Evolutionary conservation across 2,113 vertebrate genomes (phyloP).

Genomic region (Datnioides undecimradiatus): DNA sequence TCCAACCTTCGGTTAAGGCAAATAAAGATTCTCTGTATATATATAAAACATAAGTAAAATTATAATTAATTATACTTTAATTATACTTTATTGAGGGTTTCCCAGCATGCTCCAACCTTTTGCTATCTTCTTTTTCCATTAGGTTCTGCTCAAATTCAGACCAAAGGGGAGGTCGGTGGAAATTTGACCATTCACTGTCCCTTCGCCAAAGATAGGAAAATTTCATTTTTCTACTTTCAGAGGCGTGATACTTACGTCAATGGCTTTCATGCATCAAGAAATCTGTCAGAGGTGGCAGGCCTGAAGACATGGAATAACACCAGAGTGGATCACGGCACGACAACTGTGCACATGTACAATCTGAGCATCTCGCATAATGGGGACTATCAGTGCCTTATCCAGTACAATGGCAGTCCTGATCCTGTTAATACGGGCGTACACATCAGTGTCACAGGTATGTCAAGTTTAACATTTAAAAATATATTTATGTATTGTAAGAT

Average conservation of each 20-base stretch:
- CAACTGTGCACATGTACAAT: constrained; percentile 6
- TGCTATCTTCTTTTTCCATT: constrained; percentile 28
- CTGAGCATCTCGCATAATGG: constrained; percentile 42
- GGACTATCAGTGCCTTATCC: background rate
- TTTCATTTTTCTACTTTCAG: constrained; percentile 21
- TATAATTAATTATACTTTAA: too few species aligned
- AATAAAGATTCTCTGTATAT: background rate
- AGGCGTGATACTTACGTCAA: fast-evolving
- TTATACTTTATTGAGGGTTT: background rate
- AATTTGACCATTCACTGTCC: constrained; percentile 49
- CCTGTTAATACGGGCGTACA: fast-evolving
- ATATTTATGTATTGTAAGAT: background rate
- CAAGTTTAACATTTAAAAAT: background rate
- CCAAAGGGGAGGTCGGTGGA: constrained; percentile 41
- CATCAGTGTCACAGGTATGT: constrained; percentile 64
- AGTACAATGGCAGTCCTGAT: fast-evolving
- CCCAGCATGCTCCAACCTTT: background rate
- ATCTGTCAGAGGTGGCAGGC: fast-evolving
- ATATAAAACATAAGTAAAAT: too few species aligned
- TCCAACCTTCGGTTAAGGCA: background rate
- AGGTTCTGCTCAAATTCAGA: fast-evolving
- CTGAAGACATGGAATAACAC: constrained; percentile 4
- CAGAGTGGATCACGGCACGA: fast-evolving
- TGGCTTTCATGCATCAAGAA: fast-evolving
- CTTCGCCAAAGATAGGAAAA: fast-evolving